A percentile compares a stretch with the other conserved stretches of the same genome.
Evolutionary conservation across 2,888 invertebrate genomes (phyloP).

Genomic region (Aromia moschata): DNA sequence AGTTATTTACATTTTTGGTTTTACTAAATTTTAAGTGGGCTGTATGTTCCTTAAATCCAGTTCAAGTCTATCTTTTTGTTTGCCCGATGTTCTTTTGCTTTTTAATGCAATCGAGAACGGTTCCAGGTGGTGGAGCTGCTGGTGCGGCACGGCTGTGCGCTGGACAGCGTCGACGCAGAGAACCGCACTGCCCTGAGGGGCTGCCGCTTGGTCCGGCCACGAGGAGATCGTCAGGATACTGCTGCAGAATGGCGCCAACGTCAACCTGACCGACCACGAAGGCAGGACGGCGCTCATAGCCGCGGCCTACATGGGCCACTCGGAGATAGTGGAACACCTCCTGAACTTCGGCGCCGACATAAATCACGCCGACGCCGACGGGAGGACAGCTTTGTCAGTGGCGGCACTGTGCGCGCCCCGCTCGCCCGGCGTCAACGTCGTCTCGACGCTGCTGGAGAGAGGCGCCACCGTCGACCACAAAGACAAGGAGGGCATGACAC

Average conservation of each 20-base stretch:
- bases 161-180: slow-evolving; percentile 88
- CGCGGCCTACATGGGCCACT: slow-evolving; percentile 96
- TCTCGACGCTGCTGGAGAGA: slow-evolving; percentile 78
- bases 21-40: too few relatives aligned
- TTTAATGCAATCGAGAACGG: too few relatives aligned
- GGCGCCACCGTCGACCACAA: slow-evolving; percentile 84
- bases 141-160: slow-evolving; percentile 80
- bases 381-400: slow-evolving; percentile 87
- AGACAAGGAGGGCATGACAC: slow-evolving; percentile 89
- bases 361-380: slow-evolving; percentile 88
- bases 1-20: too few relatives aligned
- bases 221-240: slow-evolving; percentile 82
- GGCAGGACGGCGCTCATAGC: slow-evolving; percentile 91
- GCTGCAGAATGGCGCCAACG: slow-evolving; percentile 79
- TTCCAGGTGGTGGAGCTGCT: slow-evolving; percentile 79
- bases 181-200: slow-evolving; percentile 88
- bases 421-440: slow-evolving; percentile 77
- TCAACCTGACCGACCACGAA: slow-evolving; percentile 87
- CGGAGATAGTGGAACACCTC: slow-evolving; percentile 83
- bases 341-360: slow-evolving; percentile 84
- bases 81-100: too few relatives aligned
- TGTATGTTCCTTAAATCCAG: too few relatives aligned
- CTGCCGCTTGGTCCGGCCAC: slow-evolving; percentile 95
- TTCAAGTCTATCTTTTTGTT: too few relatives aligned
- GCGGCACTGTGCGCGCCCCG: slow-evolving; percentile 86